A percentile compares a stretch with the other conserved stretches of the same genome.
These are phyloP conservation scores for Slavum lentiscoides DNA, from an alignment of 2,888 invertebrate species.

Conservation along the genomic window DNA sequence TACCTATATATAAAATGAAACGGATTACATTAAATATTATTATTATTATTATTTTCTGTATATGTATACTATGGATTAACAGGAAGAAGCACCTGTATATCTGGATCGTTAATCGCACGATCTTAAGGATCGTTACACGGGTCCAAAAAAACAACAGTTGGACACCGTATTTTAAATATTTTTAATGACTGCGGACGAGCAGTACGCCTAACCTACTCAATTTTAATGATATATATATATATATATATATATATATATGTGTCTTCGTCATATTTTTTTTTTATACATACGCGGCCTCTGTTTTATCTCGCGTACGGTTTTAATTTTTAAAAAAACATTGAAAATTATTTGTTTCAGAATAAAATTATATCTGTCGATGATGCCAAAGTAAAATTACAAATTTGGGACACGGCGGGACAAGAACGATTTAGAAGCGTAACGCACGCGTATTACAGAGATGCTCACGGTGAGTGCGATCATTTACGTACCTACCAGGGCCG, in stretches of 20 bases:
- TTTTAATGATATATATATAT: background rate
- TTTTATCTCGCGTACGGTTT: background rate
- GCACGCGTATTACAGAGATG: slow-evolving; percentile 91
- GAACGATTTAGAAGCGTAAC: slow-evolving; percentile 92
- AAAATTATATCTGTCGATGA: slow-evolving; percentile 82
- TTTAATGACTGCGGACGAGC: slow-evolving; percentile 12
- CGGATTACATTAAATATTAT: slow-evolving; percentile 23
- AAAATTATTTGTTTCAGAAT: slow-evolving; percentile 66
- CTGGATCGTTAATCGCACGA: slow-evolving; percentile 17
- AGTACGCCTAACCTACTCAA: background rate
- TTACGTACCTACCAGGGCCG: too few species aligned
- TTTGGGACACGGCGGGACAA: slow-evolving; percentile 95
- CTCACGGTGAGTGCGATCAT: slow-evolving; percentile 75
- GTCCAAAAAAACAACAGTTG: slow-evolving; percentile 29
- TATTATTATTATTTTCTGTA: background rate
- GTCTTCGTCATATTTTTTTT: background rate
- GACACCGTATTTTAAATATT: slow-evolving; percentile 18
- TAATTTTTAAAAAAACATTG: background rate
- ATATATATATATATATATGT: background rate
- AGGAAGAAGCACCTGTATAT: slow-evolving; percentile 25
- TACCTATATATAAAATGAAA: background rate
- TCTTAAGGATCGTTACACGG: slow-evolving; percentile 14
- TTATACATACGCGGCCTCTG: background rate
- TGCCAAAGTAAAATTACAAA: slow-evolving; percentile 89
- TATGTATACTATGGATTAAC: background rate